Evolutionary conservation across 2,113 vertebrate species (phyloP), one percentile per base, ranked within the genome.

Genomic region (Cavia porcellus): DNA sequence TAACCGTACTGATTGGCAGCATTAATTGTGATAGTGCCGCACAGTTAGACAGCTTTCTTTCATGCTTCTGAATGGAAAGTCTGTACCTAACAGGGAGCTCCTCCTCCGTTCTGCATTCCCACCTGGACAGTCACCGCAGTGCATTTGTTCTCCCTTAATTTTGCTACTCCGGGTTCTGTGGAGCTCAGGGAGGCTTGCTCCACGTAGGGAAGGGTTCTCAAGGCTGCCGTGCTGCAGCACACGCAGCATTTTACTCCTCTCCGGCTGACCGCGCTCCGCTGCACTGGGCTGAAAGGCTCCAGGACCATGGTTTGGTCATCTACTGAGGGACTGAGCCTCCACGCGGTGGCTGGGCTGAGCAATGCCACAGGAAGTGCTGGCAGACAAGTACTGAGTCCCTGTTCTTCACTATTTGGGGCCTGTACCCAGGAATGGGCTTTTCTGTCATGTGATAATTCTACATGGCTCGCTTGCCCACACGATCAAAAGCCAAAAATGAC

Each of bases 251-350:
- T 9, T 12, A 30, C 62, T 50, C 32, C 24, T 75, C 50, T 38
- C 4, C 38, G 28, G 55, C 9, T 38, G 1, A 50, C 20, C 13
- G 24, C 25, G 12, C 19, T 59, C 30, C 38, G 5, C 24, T 28
- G 30, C 13, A 19, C 14, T 1, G 20, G 11, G 7, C 22, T 3
- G 42, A 7, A 1, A 30, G 24, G 13, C 8, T 15, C 19, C 14
- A 17, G 1, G 3, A 13, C 30, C 50, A 17, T 45, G 1, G 20
- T 28, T 6, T 22, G 28, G n/a, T 42, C 35, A 19, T 14, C 19
- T 57, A 13, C 64, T 61, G 14, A 19, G 19, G 14, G 24, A n/a
- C 9, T 2, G 64, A 12, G 11, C 25, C 38, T 12, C 79, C 15
- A 38, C 15, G 45, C 52, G 7, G 20, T 20, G 3, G 50, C 15